phyloP scores from a whole-genome alignment of 2,113 vertebrate genomes.

The Stegostoma tigrinum region DNA sequence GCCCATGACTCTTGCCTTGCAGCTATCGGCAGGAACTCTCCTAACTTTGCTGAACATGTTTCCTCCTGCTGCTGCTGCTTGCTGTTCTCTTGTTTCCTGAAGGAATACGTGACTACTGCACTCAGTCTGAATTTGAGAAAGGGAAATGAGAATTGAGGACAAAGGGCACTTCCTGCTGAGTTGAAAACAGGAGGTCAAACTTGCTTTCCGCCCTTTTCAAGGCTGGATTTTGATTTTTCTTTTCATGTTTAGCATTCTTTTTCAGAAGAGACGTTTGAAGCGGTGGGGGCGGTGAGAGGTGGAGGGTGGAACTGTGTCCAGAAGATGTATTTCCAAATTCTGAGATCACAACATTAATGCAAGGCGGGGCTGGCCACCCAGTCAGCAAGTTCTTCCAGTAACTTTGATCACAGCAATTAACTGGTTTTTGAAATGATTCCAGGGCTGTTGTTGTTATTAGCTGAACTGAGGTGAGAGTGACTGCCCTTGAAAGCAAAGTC shows the following conservation, averaged over 20 bases:
- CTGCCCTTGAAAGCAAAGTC: too few species aligned
- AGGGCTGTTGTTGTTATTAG: not conserved
- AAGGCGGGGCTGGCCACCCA: not conserved
- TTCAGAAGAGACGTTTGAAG: not conserved
- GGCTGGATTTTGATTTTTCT: not conserved
- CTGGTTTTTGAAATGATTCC: not conserved
- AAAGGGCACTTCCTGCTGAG: not conserved
- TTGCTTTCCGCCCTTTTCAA: not conserved
- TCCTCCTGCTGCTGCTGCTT: not conserved
- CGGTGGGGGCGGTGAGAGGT: not conserved
- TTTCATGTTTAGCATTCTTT: not conserved
- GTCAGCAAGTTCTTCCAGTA: not conserved
- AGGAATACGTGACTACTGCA: not conserved
- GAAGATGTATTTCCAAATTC: not conserved
- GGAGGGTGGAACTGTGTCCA: not conserved
- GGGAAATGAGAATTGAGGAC: not conserved
- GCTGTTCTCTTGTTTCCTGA: not conserved
- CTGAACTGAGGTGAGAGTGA: too few species aligned
- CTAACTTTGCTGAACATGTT: not conserved
- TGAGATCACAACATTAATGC: not conserved
- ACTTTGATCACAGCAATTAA: not conserved
- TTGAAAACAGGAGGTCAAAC: not conserved
- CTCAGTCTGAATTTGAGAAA: not conserved
- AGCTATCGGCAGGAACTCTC: not conserved
- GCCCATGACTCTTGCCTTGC: not conserved